phyloP scores from a whole-genome alignment of 2,888 invertebrate genomes.

The Zaprionus bogoriensis region DNA sequence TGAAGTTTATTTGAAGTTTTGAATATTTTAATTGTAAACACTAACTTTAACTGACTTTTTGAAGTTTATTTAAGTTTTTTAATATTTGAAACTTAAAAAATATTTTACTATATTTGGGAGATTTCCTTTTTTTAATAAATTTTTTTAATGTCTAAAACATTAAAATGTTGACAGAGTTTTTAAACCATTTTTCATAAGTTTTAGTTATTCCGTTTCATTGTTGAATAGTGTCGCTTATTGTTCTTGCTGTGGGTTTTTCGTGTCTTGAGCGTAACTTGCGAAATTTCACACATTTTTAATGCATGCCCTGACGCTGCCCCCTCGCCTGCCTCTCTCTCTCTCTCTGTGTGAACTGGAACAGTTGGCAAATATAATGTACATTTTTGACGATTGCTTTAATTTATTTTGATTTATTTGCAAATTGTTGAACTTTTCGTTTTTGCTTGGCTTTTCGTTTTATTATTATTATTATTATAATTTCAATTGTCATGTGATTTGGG shows the following conservation, averaged over 20 bases:
- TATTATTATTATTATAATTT: constrained; percentile 44
- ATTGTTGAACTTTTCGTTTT: constrained; percentile 27
- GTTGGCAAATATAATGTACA: constrained; percentile 50
- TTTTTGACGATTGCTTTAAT: constrained; percentile 53
- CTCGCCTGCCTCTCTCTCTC: neutral
- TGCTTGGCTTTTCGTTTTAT: constrained; percentile 20
- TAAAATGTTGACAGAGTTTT: neutral
- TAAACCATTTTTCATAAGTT: no score
- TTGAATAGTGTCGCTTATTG: constrained; percentile 33
- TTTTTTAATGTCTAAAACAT: neutral
- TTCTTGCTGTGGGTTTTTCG: constrained; percentile 18
- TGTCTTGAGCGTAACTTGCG: constrained; percentile 35
- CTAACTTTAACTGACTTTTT: no score
- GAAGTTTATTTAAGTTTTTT: no score
- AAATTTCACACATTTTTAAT: constrained; percentile 67
- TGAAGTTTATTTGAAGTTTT: no score
- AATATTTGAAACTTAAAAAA: no score
- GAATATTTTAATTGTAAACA: no score
- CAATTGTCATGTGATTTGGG: constrained; percentile 58
- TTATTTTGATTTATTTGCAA: constrained; percentile 66
- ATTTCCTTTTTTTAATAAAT: no score
- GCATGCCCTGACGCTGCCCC: neutral
- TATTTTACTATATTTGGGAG: no score
- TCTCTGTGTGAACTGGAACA: constrained; percentile 65
- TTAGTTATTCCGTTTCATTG: constrained; percentile 1